Evolutionary conservation across 2,888 invertebrate genomes (phyloP).

Genomic region (Microctonus aethiopoides): DNA sequence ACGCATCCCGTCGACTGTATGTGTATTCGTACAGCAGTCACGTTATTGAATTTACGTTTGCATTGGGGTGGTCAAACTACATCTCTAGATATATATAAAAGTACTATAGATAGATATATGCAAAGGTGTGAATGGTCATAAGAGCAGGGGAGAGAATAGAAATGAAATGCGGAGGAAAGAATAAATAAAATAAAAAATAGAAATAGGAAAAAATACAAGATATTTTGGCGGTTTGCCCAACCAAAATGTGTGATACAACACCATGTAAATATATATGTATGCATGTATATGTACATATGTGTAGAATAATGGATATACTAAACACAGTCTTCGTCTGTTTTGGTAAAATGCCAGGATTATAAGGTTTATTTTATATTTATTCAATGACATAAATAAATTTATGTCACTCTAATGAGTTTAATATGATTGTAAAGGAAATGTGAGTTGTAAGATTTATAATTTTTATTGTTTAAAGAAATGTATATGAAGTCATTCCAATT

Average conservation of each 20-base stretch:
- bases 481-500: too few species aligned
- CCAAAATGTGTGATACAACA: neutral
- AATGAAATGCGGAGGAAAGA: neutral
- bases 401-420: too few species aligned
- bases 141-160: neutral
- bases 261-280: neutral
- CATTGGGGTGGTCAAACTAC: slow-evolving; percentile 24
- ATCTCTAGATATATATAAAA: neutral
- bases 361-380: neutral
- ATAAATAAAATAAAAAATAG: neutral
- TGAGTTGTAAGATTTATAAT: too few species aligned
- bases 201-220: neutral
- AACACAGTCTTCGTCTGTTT: neutral
- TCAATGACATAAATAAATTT: too few species aligned
- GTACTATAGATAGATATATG: too few species aligned
- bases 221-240: slow-evolving; percentile 6
- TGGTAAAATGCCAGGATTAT: neutral
- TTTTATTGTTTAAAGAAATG: too few species aligned
- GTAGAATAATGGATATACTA: neutral
- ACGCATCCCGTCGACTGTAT: neutral
- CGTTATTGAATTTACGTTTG: neutral
- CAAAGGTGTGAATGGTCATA: slow-evolving; percentile 6
- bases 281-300: neutral
- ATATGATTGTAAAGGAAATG: too few species aligned
- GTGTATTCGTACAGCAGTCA: neutral